These are phyloP conservation scores for Ladona fulva DNA, from an alignment of 1,140 invertebrate genomes.

Conservation along the genomic window DNA sequence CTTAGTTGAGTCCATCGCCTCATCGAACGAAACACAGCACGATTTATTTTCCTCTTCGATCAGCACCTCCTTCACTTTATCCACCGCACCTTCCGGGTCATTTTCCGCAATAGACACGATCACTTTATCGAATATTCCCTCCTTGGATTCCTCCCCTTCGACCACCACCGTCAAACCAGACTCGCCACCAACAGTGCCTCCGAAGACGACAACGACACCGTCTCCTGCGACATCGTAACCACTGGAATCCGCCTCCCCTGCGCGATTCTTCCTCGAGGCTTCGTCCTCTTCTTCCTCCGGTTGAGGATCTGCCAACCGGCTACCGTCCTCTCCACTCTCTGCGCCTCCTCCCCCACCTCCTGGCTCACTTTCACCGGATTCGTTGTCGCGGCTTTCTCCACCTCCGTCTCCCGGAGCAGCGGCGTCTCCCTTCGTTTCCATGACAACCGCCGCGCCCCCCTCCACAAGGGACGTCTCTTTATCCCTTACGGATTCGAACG, in stretches of 20 bases:
- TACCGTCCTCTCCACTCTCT: neutral
- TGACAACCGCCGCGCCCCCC: neutral
- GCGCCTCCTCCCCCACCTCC: slow-evolving; percentile 14
- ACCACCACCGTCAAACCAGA: neutral
- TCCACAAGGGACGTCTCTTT: neutral
- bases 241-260: neutral
- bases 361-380: neutral
- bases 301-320: too few relatives aligned
- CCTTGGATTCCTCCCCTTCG: neutral
- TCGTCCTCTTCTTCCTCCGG: too few relatives aligned
- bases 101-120: neutral
- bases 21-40: neutral
- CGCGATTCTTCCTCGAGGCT: neutral
- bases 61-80: neutral
- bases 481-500: neutral
- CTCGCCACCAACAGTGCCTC: slow-evolving; percentile 5
- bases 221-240: neutral
- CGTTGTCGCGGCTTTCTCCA: neutral
- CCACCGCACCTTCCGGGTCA: neutral
- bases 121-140: neutral
- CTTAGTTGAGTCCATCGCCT: too few relatives aligned
- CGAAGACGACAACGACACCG: neutral
- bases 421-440: neutral
- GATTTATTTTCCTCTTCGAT: neutral
- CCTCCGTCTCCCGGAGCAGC: neutral